Percentiles rank a stretch among this genome's conserved stretches.
Evolutionary conservation across 2,797 vertebrate genomes (phyloP).

Genomic region (Parotocinclus haroldoi): DNA sequence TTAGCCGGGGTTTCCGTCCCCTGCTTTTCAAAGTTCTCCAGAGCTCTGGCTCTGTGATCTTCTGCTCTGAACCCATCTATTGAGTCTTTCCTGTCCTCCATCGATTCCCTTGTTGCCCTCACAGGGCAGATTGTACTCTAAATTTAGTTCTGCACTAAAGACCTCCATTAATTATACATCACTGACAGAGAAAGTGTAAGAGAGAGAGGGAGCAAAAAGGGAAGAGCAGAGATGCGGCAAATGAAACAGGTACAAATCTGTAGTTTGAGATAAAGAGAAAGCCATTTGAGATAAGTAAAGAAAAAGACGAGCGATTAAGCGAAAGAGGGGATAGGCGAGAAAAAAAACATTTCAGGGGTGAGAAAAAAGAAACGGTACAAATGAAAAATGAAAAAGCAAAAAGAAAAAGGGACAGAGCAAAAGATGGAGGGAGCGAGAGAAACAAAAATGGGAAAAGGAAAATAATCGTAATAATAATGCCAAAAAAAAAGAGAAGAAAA

Average conservation of each 20-base stretch:
- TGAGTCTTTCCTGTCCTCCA: slow-evolving; percentile 23
- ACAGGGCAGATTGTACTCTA: slow-evolving; percentile 66
- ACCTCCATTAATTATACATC: slow-evolving; percentile 76
- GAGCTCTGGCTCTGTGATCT: neutral
- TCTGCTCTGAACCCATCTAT: neutral
- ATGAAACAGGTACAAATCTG: neutral
- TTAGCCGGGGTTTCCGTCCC: too few relatives aligned
- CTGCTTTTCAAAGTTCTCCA: too few relatives aligned
- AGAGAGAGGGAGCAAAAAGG: slow-evolving; percentile 13
- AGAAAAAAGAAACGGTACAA: too few relatives aligned
- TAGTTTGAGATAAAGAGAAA: neutral
- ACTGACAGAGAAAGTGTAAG: slow-evolving; percentile 43
- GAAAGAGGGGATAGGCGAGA: too few relatives aligned
- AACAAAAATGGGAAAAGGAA: too few relatives aligned
- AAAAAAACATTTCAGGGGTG: too few relatives aligned
- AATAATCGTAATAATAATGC: too few relatives aligned
- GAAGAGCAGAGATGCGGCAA: neutral
- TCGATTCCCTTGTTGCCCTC: slow-evolving; percentile 50
- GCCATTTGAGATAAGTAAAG: slow-evolving; percentile 1
- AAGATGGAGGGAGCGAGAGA: too few relatives aligned
- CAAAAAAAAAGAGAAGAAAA: too few relatives aligned
- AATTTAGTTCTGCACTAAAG: slow-evolving; percentile 71
- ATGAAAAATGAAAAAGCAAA: too few relatives aligned
- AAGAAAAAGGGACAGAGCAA: too few relatives aligned
- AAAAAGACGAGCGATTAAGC: neutral